Evolutionary conservation across 2,888 invertebrate species (phyloP), one percentile per base, ranked within the genome.

Genomic region (Dilophus febrilis): DNA sequence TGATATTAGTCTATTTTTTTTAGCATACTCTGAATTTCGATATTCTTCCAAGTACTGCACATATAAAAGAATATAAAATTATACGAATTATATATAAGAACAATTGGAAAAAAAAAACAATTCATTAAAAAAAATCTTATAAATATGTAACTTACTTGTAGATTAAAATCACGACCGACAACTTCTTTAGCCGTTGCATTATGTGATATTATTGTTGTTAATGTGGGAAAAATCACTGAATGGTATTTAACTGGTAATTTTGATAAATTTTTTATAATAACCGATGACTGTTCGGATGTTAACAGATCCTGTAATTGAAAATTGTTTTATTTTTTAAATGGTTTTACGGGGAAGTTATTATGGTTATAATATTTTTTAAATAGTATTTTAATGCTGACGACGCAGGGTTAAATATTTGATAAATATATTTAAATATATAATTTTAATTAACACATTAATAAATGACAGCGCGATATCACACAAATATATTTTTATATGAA

Each of bases 221-320:
- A 47, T 43, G 61, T 59, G 37, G 63, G 63, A 54, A 61, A 62
- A 33, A 61, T 55, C 37, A 62, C 58, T 40, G 58, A 53, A 51
- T 61, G 54, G 19, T 59, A 59, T 41, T 57, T 51, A 40, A 53
- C 51, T 43, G 62, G 56, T 46, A 63, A 49, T 51, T 61, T 62
- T 44, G 56, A 52, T 52, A 63, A 48, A 48, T 51, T 55, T 52
- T 61, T 63, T 40, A 63, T 54, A 40, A 63, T 58, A 47, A 52
- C 52, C 42, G 56, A 54, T 50, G 54, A 61, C 40, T 55, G 60
- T 40, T 63, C 63, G 36, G 60, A 57, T 44, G 55, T 53, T 37
- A 62, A 46, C 22, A 61, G 51, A 44, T 61, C 56, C 61, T 57
- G 40, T 10, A n/a, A n/a, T n/a, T n/a, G n/a, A n/a, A n/a, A n/a